Conservation (phyloP, 2,888 invertebrate genomes). For the Thera obeliscata region DNA sequence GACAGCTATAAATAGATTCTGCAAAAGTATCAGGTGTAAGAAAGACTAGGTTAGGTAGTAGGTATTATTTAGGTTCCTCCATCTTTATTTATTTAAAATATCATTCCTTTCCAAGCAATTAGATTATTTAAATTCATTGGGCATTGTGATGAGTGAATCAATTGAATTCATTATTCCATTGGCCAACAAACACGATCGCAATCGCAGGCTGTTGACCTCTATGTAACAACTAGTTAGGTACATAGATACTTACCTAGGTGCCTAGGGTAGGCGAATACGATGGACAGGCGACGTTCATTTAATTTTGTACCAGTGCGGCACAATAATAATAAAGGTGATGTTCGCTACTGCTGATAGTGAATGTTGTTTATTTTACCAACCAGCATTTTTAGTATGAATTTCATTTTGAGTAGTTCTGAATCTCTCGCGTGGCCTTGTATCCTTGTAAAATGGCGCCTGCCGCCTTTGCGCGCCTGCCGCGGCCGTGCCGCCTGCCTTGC, state of each 20-base stretch:
- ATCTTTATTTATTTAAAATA: not conserved
- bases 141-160: slow-evolving; percentile 38
- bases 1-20: too few species aligned
- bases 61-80: not conserved
- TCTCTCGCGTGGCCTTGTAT: slow-evolving; percentile 75
- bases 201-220: slow-evolving; percentile 78
- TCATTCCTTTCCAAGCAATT: not conserved
- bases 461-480: slow-evolving; percentile 5
- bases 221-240: slow-evolving; percentile 47
- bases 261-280: slow-evolving; percentile 53
- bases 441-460: slow-evolving; percentile 79
- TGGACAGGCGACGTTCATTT: slow-evolving; percentile 43
- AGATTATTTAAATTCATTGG: not conserved
- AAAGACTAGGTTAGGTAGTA: too few species aligned
- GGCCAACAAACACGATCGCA: slow-evolving; percentile 70
- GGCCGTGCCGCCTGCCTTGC: slow-evolving; percentile 55
- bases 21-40: too few species aligned
- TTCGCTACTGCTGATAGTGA: not conserved
- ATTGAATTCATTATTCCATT: slow-evolving; percentile 55
- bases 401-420: slow-evolving; percentile 63
- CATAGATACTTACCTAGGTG: slow-evolving; percentile 37
- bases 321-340: not conserved
- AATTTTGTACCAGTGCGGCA: slow-evolving; percentile 48
- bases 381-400: slow-evolving; percentile 50
- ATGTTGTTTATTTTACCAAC: not conserved